Conservation (phyloP, 2,797 vertebrate species). For the Rhinophrynus dorsalis region DNA sequence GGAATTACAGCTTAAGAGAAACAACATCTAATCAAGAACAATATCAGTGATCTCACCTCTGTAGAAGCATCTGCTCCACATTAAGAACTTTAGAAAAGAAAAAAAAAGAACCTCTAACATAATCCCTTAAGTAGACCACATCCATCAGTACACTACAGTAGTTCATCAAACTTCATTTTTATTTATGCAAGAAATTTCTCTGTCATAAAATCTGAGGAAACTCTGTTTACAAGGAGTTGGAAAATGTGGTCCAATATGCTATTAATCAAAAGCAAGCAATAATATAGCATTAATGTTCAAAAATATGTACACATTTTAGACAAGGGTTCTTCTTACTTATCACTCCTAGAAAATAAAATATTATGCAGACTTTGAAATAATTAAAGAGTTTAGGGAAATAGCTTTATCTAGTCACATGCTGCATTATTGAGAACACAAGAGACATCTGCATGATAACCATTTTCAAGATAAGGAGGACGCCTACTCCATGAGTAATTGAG, state of each 20-base stretch:
- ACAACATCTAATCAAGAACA: constrained; percentile 23
- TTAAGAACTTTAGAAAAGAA: constrained; percentile 39
- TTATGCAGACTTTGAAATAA: background rate
- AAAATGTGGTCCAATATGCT: constrained; percentile 3
- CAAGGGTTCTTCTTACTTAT: constrained; percentile 13
- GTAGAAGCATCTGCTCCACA: constrained; percentile 53
- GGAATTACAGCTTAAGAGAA: background rate
- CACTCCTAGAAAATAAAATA: constrained; percentile 8
- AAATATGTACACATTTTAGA: background rate
- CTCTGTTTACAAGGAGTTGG: constrained; percentile 18
- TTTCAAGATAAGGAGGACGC: background rate
- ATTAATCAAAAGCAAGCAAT: constrained; percentile 43
- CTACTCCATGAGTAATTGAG: no score
- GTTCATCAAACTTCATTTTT: constrained; percentile 50
- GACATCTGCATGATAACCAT: background rate
- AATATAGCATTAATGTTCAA: constrained; percentile 16
- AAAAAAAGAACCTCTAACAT: background rate
- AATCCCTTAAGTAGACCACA: constrained; percentile 33
- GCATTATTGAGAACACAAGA: constrained; percentile 21
- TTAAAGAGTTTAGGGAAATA: no score
- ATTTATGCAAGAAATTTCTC: constrained; percentile 23
- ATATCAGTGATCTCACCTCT: constrained; percentile 26
- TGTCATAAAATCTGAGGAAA: constrained; percentile 32
- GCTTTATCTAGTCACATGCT: background rate
- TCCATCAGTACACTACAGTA: constrained; percentile 40